phyloP scores from a whole-genome alignment of 2,113 vertebrate genomes.

The Mormoops blainvillei region DNA sequence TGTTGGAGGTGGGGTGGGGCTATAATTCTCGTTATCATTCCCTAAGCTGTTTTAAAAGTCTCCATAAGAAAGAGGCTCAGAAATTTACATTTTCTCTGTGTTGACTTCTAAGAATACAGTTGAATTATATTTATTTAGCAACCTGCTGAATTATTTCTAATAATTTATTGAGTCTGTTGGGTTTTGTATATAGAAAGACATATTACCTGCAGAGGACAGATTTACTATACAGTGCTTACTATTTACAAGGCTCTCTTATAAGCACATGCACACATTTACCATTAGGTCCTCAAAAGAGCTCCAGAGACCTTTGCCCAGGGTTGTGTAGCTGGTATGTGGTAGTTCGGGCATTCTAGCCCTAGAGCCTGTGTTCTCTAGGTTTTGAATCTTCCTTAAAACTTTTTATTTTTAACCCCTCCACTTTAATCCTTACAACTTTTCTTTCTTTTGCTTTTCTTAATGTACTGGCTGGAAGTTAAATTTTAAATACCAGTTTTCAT shows the following conservation, averaged over 20 bases:
- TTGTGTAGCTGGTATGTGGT: not conserved
- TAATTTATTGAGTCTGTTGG: not conserved
- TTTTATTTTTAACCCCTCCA: not conserved
- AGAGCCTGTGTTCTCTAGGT: not conserved
- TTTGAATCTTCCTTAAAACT: not conserved
- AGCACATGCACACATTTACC: not conserved
- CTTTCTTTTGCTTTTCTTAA: constrained; percentile 19
- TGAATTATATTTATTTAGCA: constrained; percentile 22
- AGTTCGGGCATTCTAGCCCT: not conserved
- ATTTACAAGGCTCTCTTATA: constrained; percentile 15
- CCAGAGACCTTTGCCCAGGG: not conserved
- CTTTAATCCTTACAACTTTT: not conserved
- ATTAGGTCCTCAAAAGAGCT: not conserved
- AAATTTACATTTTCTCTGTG: not conserved
- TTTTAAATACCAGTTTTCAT: constrained; percentile 34
- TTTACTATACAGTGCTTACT: constrained; percentile 3
- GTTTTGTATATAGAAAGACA: not conserved
- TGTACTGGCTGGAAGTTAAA: constrained; percentile 7
- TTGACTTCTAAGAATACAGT: not conserved
- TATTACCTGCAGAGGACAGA: not conserved
- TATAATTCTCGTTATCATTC: constrained; percentile 4
- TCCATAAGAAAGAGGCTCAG: not conserved
- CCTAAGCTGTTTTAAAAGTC: not conserved
- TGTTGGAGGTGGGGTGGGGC: not conserved
- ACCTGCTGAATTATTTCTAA: constrained; percentile 4